A percentile compares a stretch with the other conserved stretches of the same genome.
These are phyloP conservation scores for Nothoprocta perdicaria DNA, from an alignment of 2,113 vertebrate species.

Conservation along the genomic window DNA sequence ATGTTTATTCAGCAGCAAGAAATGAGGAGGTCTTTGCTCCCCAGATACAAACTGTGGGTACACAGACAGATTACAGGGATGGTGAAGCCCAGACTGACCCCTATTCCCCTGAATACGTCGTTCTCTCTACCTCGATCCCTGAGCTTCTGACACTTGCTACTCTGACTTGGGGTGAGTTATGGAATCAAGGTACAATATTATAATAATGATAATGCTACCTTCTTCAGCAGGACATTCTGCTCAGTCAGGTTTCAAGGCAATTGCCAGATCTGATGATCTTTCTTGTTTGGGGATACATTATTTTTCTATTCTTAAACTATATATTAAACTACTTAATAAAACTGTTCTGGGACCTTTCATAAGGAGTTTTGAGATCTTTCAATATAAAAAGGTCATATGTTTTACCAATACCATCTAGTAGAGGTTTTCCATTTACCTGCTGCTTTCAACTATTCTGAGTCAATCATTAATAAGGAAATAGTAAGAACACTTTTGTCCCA, in stretches of 20 bases:
- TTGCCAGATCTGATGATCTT: not conserved
- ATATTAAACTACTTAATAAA: not conserved
- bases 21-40: not conserved
- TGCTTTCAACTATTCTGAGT: not conserved
- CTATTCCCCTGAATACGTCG: constrained; percentile 86
- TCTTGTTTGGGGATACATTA: not conserved
- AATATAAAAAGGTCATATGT: not conserved
- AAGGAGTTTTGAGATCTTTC: not conserved
- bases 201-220: accelerated
- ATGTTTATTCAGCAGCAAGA: not conserved
- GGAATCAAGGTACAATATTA: not conserved
- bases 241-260: not conserved
- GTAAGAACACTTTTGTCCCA: not conserved
- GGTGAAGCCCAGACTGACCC: constrained; percentile 93
- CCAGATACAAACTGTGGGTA: constrained; percentile 77
- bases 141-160: constrained; percentile 88
- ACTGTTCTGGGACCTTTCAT: not conserved
- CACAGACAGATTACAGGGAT: constrained; percentile 95
- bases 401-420: not conserved
- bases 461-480: not conserved
- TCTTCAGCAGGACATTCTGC: not conserved
- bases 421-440: not conserved
- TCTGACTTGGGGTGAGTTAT: constrained; percentile 88
- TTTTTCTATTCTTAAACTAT: not conserved
- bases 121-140: constrained; percentile 79